Conservation (phyloP, 2,797 vertebrate species). For the Hippopotamyrus pictus region DNA sequence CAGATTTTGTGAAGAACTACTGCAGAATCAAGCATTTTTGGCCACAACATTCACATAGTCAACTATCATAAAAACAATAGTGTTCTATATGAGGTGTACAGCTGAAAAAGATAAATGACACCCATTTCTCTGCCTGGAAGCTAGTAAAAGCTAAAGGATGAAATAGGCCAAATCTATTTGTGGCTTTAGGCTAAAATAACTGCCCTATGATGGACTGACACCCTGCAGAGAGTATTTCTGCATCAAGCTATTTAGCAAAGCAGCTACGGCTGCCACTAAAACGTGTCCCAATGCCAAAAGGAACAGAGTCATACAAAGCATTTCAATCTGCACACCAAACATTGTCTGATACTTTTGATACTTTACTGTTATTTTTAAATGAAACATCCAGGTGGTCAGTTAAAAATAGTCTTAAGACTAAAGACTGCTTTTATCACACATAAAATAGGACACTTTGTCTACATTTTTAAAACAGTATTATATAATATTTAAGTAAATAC, state of each 20-base stretch:
- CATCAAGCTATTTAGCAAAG: neutral
- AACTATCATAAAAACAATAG: neutral
- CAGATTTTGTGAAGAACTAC: neutral
- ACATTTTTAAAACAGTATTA: neutral
- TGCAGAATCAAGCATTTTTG: neutral
- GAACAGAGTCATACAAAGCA: neutral
- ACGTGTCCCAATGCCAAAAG: neutral
- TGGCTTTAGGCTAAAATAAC: constrained; percentile 43
- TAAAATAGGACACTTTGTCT: neutral
- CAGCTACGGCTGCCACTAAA: neutral
- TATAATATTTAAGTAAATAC: neutral
- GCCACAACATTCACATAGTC: neutral
- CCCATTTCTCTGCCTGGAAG: neutral
- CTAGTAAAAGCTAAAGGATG: neutral
- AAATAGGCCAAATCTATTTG: constrained; percentile 8
- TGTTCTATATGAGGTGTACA: neutral
- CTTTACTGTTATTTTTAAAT: neutral
- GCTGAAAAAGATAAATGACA: neutral
- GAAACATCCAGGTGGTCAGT: neutral
- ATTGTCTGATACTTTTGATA: neutral
- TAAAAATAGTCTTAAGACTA: neutral
- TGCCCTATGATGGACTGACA: constrained; percentile 3
- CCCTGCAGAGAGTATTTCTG: neutral
- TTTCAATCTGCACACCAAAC: neutral
- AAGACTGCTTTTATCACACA: neutral